Evolutionary conservation across 2,888 invertebrate genomes (phyloP).

Genomic region (Gibbula magus): DNA sequence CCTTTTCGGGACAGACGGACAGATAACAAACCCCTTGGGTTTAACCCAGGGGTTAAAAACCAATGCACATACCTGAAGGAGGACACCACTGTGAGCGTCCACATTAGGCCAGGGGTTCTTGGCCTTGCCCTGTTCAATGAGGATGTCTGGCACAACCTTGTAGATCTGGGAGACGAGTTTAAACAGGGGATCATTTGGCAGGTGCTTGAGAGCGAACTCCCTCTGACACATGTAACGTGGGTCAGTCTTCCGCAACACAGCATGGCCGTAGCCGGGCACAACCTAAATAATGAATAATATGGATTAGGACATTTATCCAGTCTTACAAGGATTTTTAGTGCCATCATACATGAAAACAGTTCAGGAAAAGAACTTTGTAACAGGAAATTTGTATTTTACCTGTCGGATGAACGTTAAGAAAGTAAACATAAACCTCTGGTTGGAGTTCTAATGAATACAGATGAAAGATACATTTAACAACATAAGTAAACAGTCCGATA

Average conservation of each 20-base stretch:
- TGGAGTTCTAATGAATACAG: too few species aligned
- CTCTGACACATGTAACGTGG: constrained; percentile 94
- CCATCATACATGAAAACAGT: not conserved
- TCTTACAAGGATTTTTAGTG: too few species aligned
- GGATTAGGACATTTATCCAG: not conserved
- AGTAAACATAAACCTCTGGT: too few species aligned
- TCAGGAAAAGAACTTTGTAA: not conserved
- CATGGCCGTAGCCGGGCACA: constrained; percentile 97
- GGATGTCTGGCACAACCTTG: constrained; percentile 93
- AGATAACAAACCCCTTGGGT: too few species aligned
- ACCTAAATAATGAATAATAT: constrained; percentile 78
- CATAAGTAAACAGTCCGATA: too few species aligned
- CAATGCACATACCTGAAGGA: constrained; percentile 83
- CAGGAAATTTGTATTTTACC: not conserved
- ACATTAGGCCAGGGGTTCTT: constrained; percentile 99
- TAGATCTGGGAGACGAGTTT: constrained; percentile 92
- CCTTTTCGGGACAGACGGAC: too few species aligned
- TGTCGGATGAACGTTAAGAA: too few species aligned
- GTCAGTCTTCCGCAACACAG: constrained; percentile 95
- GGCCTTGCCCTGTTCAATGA: constrained; percentile 94
- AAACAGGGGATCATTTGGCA: constrained; percentile 93
- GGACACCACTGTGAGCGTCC: constrained; percentile 96
- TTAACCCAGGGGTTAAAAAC: not conserved
- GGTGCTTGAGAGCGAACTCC: constrained; percentile 93
- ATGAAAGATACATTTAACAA: too few species aligned